Evolutionary conservation across 2,113 vertebrate species (phyloP), one percentile per base, ranked within the genome.

Genomic region (Apteryx owenii): DNA sequence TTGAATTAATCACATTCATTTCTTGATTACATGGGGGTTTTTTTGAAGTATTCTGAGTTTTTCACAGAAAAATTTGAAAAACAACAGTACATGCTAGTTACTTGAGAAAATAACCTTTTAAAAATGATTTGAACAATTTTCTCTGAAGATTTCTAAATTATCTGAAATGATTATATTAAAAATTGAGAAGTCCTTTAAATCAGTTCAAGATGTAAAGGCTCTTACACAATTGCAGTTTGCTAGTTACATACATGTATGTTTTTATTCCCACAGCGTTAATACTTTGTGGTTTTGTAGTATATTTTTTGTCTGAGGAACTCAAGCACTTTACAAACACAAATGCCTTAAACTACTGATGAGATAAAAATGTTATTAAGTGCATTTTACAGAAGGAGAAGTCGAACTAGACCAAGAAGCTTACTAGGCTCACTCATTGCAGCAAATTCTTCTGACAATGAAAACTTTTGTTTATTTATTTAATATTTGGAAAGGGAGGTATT

Each of bases 341-440:
- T 38, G 36, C 25, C 8, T 64, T 64, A 38, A 64, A 38, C 23
- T 38, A 25, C 61, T 38, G 61, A 38, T 64, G 22, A 38, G 61
- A 38, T 38, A 64, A 38, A 38, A 20, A 16, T 71, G 1, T 50
- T 68, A 72, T 36, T 11, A 60, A 17, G 2, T 38, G 6, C 33
- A 17, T 73, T 79, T 56, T 77, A 56, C 33, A 93, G 58, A 29
- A 12, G 3, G 23, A 78, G 82, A 81, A 42, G 8, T 38, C 38
- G n/a, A 72, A 50, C 15, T 33, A 70, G 25, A 5, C 25, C 12
- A 72, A 71, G 19, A n/a, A 76, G 64, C 31, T 18, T 65, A 58
- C 4, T 23, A 48, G 7, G 8, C 16, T 58, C 20, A 53, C 0
- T 75, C 18, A 54, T 14, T 36, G 10, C 3, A 2, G 3, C 10